Percentiles rank a stretch among this genome's conserved stretches.
Evolutionary conservation across 2,113 vertebrate species (phyloP).

Genomic region (Noctilio leporinus): DNA sequence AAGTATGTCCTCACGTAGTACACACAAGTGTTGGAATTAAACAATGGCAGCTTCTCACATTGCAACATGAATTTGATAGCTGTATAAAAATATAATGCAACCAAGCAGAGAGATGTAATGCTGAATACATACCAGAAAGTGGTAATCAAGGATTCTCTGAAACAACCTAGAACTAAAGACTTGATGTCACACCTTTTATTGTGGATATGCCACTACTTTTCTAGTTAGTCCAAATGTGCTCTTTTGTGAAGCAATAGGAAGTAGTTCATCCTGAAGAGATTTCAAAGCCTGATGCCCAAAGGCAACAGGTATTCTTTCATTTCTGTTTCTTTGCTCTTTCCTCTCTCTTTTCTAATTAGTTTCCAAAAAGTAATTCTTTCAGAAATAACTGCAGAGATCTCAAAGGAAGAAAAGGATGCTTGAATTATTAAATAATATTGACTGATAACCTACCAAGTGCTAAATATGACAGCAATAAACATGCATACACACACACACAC

Average conservation of each 20-base stretch:
- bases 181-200: not conserved
- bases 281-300: not conserved
- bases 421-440: not conserved
- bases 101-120: not conserved
- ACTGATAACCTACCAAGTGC: not conserved
- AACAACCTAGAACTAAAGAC: not conserved
- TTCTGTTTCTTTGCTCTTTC: not conserved
- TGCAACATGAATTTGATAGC: not conserved
- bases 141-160: not conserved
- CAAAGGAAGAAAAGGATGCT: fast-evolving
- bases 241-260: not conserved
- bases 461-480: not conserved
- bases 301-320: not conserved
- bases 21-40: not conserved
- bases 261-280: not conserved
- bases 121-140: not conserved
- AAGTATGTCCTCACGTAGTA: not conserved
- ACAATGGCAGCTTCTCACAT: not conserved
- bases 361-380: not conserved
- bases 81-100: not conserved
- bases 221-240: fast-evolving
- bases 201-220: not conserved
- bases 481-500: not conserved
- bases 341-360: not conserved
- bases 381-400: not conserved